Base-by-base conservation (phyloP, 1,140 invertebrate genomes). In the Atopsyche davidsoni region DNA sequence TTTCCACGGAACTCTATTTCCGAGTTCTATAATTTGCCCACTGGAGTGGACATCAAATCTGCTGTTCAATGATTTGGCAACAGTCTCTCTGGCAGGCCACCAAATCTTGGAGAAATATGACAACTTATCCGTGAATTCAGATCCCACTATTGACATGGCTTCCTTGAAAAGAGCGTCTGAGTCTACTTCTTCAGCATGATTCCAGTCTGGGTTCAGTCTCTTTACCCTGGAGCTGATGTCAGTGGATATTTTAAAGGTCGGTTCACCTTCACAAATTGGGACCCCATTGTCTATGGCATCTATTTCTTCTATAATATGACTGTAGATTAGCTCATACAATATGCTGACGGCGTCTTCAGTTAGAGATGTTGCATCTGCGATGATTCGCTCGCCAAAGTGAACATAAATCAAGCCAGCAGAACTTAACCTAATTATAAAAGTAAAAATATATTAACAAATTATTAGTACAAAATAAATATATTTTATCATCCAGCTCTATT, bases 201-300 rank as follows among this genome's bases (percentile, higher is more conserved):
- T 96, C 95, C 95, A 98, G 19, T 75, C 65, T 11, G 91, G 88
- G 73, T 97, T 98, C 1, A 97, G 71, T 52, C 78, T 69, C 4
- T 68, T 67, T 2, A 98, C 85, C 61, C 94, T 73, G 1, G 77
- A 71, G 64, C 83, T 85, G 3, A 97, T 62, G 67, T 84, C 77
- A 1, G 92, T 93, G 2, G 79, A 75, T 18, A 97, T 87, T 50
- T 73, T 75, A 68, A 96, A 97, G 43, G 78, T 80, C 17, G 86
- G 84, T 63, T 85, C 79, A n/a, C 79, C 86, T 50, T 87, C 80
- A 34, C 69, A 70, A 73, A 88, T 87, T 0, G 80, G 76, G 14
- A 97, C 75, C 14, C 96, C 96, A 78, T 99, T 99, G 68, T 99
- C 96, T 49, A 97, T 89, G 3, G 84, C 95, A 75, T 99, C 96